Evolutionary conservation across 2,113 vertebrate genomes (phyloP).

Genomic region (Hymenochirus boettgeri): DNA sequence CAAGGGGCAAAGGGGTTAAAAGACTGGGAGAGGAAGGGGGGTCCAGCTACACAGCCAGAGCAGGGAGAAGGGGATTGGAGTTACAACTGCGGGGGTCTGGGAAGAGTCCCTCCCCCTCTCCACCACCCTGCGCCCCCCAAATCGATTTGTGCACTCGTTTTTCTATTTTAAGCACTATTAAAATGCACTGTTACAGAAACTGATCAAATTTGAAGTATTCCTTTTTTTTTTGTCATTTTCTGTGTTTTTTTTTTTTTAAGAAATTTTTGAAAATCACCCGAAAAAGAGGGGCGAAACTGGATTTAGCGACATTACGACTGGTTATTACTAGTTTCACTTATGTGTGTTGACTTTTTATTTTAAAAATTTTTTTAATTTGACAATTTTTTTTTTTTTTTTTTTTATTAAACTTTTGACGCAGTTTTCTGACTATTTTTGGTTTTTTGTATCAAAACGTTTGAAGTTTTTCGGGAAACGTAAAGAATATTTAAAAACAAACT

Average conservation of each 20-base stretch:
- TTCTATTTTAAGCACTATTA: constrained; percentile 84
- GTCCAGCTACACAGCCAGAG: constrained; percentile 12
- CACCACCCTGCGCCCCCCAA: constrained; percentile 43
- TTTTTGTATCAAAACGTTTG: constrained; percentile 25
- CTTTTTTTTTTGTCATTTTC: constrained; percentile 6
- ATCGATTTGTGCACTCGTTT: constrained; percentile 73
- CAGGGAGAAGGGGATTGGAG: constrained; percentile 26
- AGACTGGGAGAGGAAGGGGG: constrained; percentile 40
- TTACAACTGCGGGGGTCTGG: not conserved
- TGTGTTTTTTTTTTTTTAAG: constrained; percentile 18
- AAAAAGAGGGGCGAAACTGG: constrained; percentile 22
- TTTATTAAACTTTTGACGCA: constrained; percentile 25
- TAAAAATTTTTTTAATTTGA: constrained; percentile 1
- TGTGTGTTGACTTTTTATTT: not conserved
- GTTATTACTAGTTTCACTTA: constrained; percentile 16
- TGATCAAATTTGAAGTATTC: constrained; percentile 27
- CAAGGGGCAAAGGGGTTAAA: constrained; percentile 1
- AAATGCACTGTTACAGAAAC: constrained; percentile 82
- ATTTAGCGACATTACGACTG: constrained; percentile 28
- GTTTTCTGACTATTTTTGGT: constrained; percentile 21
- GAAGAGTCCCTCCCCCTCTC: not conserved
- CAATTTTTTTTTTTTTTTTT: too few relatives aligned
- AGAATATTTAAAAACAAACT: constrained; percentile 21
- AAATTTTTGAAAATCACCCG: constrained; percentile 41
- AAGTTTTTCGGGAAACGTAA: constrained; percentile 25